Base-by-base conservation (phyloP, 1,140 invertebrate genomes). In the Rhopalosiphum maidis region DNA sequence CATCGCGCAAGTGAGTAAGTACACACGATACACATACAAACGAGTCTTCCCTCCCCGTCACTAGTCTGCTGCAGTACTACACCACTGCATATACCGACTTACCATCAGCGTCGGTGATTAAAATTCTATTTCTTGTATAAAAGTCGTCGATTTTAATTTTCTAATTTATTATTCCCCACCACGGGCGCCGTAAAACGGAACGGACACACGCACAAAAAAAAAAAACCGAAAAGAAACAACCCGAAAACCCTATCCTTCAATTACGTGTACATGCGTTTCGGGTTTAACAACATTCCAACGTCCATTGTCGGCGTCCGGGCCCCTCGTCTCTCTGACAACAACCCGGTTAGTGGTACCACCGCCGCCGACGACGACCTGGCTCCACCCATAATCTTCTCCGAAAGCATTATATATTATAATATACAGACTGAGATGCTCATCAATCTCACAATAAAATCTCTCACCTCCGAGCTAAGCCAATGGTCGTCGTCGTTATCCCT, bases 361-460 rank as follows among this genome's bases (percentile, higher is more conserved):
- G 85, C 46, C 86, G 30, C 43, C 54, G 54, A 23, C 54, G 54
- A n/a, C 60, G 89, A 92, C 43, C 43, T 48, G 48, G 82, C 91
- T 93, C 91, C 91, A 86, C 91, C 91, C 82, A 93, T 82, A 93
- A 54, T 83, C 37, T 82, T 46, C 21, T 68, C 37, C 25, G 21
- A 25, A 35, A 22, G 51, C 30, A 60, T n/a, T 90, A 41, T 15
- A 30, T 41, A 60, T 60, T 77, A 77, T 77, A 77, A 46, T 91
- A 11, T 15, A 35, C 37, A 60, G 22, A 2, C 55, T 15, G 43
- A 35, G 30, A 55, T 51, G n/a, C 90, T 77, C 90, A 85, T 93
- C 91, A 93, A 93, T 93, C 91, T 93, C 91, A 82, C 91, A 93
- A 93, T 93, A 93, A 93, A 93, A 93, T 93, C 82, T 93, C 91